A percentile compares a stretch with the other conserved stretches of the same genome.
phyloP scores from a whole-genome alignment of 2,113 vertebrate genomes.

The Macquaria australasica region DNA sequence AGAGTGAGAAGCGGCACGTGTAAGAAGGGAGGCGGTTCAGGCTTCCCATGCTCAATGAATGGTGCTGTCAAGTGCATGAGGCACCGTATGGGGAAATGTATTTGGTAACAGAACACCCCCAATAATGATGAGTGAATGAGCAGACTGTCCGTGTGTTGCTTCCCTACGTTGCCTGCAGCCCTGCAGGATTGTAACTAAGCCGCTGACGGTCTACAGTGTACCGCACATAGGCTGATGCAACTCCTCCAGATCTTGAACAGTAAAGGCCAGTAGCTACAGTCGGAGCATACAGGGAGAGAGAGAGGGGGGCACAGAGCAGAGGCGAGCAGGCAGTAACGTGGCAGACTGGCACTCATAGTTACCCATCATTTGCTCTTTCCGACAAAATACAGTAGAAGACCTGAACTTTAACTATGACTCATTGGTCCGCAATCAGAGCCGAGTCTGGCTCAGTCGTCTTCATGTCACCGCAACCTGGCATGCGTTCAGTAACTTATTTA shows the following conservation, averaged over 20 bases:
- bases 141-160: no score
- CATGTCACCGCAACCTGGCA: not conserved
- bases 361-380: not conserved
- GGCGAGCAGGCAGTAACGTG: conserved; percentile 60
- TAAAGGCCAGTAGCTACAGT: conserved; percentile 19
- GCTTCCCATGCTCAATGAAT: conserved; percentile 14
- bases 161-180: not conserved
- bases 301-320: not conserved
- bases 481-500: not conserved
- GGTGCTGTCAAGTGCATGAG: conserved; percentile 15
- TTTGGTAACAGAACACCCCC: not conserved
- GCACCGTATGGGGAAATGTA: not conserved
- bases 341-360: conserved; percentile 24
- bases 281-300: not conserved
- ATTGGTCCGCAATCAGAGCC: not conserved
- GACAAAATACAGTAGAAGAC: not conserved
- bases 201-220: not conserved
- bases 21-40: conserved; percentile 16
- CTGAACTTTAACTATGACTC: not conserved
- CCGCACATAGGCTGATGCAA: conserved; percentile 78
- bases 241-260: conserved; percentile 53
- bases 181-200: not conserved
- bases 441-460: not conserved
- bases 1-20: not conserved
- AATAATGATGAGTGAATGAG: not conserved